These are phyloP conservation scores for Apamea sordens DNA, from an alignment of 2,888 invertebrate species.

Conservation along the genomic window DNA sequence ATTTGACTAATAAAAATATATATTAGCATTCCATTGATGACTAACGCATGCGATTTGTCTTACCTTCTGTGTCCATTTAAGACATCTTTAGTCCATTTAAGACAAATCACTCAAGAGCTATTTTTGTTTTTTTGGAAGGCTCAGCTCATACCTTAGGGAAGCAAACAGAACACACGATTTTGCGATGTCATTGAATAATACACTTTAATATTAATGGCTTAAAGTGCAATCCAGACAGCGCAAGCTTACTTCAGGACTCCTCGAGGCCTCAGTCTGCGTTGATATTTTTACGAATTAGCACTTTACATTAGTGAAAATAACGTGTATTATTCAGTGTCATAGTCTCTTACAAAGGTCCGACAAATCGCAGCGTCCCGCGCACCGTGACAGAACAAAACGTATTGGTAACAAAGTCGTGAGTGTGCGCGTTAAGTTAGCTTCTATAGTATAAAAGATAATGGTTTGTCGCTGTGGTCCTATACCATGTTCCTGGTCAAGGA, in stretches of 20 bases:
- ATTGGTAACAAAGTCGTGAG: constrained; percentile 14
- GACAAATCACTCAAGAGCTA: background rate
- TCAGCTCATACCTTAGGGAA: background rate
- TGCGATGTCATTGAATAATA: background rate
- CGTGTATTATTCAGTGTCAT: background rate
- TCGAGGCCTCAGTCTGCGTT: background rate
- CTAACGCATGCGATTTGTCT: constrained; percentile 39
- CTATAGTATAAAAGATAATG: constrained; percentile 34
- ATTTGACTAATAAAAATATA: constrained; percentile 46
- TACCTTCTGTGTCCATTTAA: background rate
- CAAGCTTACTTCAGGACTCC: background rate
- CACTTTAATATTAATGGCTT: background rate
- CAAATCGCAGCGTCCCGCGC: constrained; percentile 28
- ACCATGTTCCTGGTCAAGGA: constrained; percentile 57
- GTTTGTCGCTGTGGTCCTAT: constrained; percentile 58
- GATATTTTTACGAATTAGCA: background rate
- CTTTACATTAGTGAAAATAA: background rate
- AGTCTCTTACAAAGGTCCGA: constrained; percentile 11
- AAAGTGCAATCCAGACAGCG: background rate
- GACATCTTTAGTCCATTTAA: background rate
- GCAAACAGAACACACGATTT: background rate
- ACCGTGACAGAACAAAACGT: constrained; percentile 45
- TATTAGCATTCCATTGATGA: constrained; percentile 64
- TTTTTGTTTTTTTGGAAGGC: background rate
- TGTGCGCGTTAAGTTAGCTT: constrained; percentile 35